A percentile compares a stretch with the other conserved stretches of the same genome.
Evolutionary conservation across 2,113 vertebrate genomes (phyloP).

Genomic region (Macaca nemestrina): DNA sequence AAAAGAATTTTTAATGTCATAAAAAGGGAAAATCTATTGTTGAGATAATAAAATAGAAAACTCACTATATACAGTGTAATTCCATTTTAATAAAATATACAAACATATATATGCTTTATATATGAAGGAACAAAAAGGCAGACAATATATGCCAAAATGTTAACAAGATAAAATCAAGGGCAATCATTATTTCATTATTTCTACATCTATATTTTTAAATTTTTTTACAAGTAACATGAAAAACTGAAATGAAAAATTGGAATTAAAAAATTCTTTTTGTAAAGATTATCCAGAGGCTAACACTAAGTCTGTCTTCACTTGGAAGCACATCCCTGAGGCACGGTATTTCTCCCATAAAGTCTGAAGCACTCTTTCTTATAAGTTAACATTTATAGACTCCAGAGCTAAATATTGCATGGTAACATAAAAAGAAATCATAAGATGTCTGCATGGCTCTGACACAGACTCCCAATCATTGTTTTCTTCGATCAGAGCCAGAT

Average conservation of each 20-base stretch:
- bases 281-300: background rate
- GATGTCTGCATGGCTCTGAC: background rate
- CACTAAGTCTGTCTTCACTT: background rate
- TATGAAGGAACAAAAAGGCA: background rate
- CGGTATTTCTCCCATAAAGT: background rate
- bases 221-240: background rate
- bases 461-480: background rate
- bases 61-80: background rate
- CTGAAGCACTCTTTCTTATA: background rate
- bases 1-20: background rate
- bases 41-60: background rate
- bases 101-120: background rate
- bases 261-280: background rate
- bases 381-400: background rate
- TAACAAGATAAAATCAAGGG: background rate
- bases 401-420: background rate
- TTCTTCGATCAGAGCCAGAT: background rate
- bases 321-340: background rate
- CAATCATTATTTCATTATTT: conserved; percentile 22
- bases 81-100: background rate
- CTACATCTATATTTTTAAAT: background rate
- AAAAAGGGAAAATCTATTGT: background rate
- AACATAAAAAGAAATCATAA: background rate
- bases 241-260: background rate
- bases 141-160: background rate